Base-by-base conservation (phyloP, 2,888 invertebrate species). In the Leucophenga maculata region DNA sequence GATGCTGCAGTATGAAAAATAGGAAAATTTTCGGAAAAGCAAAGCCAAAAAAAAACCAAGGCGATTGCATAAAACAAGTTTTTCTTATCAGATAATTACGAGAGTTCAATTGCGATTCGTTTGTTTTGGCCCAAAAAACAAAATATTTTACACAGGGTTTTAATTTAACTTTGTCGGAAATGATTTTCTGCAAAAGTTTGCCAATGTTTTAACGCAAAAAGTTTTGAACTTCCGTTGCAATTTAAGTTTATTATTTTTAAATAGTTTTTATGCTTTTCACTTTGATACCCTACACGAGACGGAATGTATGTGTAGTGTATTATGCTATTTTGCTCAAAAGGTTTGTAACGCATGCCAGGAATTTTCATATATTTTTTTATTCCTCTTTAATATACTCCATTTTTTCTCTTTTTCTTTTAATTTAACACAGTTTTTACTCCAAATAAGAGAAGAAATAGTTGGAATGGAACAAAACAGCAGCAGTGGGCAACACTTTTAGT, bases 71-170 rank as follows among this genome's bases (percentile, higher is more conserved):
- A 54, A 54, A 14, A 54, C 11, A 66, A 16, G 39, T 52, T 52
- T 44, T 18, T 55, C 74, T 82, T 80, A 80, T 80, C 82, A 80
- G 80, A 77, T 80, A 80, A 80, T 80, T 80, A 81, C 80, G 20
- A 22, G 20, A 64, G 44, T 64, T n/a, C 22, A 39, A 32, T 60
- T 57, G 3, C 31, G 22, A 16, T n/a, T 57, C n/a, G n/a, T 9
- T 57, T 9, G 22, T 6, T 57, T 26, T 57, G n/a, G 39, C 32
- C 3, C 3, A 39, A 39, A 6, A 39, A 39, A 39, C 3, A 39
- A 39, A 39, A 3, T 6, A 39, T 11, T 11, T 22, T 48, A 48
- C 4, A 48, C 11, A 9, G 14, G 1, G 26, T 22, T 64, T 54
- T 44, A 44, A n/a, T 55, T 39, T 11, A 52, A 39, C 20, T 55